Percentiles rank a stretch among this genome's conserved stretches.
Evolutionary conservation across 2,888 invertebrate genomes (phyloP).

Genomic region (Parasteatoda lunata): DNA sequence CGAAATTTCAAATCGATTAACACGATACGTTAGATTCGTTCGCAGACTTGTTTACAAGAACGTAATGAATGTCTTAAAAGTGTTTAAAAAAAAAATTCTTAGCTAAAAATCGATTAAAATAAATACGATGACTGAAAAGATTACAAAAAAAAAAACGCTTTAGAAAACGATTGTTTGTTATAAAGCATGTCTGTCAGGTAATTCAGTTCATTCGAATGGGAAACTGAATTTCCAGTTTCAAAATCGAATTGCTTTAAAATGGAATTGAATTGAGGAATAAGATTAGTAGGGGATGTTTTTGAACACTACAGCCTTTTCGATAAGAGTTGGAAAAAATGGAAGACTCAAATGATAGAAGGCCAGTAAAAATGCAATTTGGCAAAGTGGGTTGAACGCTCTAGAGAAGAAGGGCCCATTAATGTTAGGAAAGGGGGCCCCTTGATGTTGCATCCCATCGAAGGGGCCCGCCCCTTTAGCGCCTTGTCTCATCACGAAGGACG

Average conservation of each 20-base stretch:
- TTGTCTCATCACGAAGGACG: conserved; percentile 22
- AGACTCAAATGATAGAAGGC: neutral
- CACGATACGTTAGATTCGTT: too few species aligned
- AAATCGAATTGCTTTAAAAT: conserved; percentile 35
- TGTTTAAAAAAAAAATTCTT: too few species aligned
- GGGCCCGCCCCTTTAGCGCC: conserved; percentile 25
- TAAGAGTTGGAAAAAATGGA: conserved; percentile 9
- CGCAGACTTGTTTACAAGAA: too few species aligned
- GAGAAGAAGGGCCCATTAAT: conserved; percentile 36
- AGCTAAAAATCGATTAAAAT: too few species aligned
- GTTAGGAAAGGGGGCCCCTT: conserved; percentile 15
- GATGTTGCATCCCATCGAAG: conserved; percentile 25
- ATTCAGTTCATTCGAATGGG: neutral
- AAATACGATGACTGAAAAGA: too few species aligned
- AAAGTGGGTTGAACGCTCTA: conserved; percentile 39
- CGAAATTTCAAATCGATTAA: too few species aligned
- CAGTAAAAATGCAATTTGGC: conserved; percentile 52
- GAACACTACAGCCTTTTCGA: neutral
- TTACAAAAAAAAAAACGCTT: too few species aligned
- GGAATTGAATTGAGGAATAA: conserved; percentile 16
- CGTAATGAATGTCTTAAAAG: too few species aligned
- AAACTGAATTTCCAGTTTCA: neutral
- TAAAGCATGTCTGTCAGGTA: neutral
- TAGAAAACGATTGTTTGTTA: neutral
- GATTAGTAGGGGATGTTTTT: neutral